Evolutionary conservation across 2,113 vertebrate genomes (phyloP).

Genomic region (Gymnogyps californianus): DNA sequence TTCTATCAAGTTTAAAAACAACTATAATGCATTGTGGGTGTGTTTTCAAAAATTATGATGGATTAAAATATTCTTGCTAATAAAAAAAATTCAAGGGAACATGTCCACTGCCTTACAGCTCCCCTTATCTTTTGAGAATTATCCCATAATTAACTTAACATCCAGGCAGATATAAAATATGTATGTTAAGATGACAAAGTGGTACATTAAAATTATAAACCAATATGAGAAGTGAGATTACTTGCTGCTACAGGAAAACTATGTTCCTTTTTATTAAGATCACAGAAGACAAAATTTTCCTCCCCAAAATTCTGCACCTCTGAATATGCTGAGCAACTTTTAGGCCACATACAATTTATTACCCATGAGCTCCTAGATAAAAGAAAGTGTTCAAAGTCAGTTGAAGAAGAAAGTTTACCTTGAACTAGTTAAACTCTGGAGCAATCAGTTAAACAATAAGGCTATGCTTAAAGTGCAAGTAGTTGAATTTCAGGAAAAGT

Average conservation of each 20-base stretch:
- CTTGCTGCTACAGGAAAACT: background rate
- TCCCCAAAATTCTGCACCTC: background rate
- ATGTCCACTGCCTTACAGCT: background rate
- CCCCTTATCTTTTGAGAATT: background rate
- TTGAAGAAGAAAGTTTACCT: background rate
- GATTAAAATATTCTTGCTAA: background rate
- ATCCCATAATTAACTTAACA: background rate
- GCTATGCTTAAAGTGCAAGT: background rate
- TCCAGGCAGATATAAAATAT: background rate
- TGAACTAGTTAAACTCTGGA: background rate
- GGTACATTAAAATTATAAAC: background rate
- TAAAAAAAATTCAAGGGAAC: background rate
- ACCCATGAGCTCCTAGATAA: background rate
- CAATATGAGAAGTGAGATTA: background rate
- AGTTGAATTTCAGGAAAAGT: slow-evolving; percentile 5
- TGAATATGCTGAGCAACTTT: background rate
- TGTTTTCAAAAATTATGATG: background rate
- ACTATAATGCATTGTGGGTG: background rate
- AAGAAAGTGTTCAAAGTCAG: background rate
- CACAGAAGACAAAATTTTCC: background rate
- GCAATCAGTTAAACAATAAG: background rate
- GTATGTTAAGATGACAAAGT: background rate
- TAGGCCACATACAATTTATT: background rate
- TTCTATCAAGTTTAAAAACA: background rate
- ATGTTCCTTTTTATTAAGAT: background rate